Evolutionary conservation across 1,140 invertebrate species (phyloP).

Genomic region (Microplitis demolitor): DNA sequence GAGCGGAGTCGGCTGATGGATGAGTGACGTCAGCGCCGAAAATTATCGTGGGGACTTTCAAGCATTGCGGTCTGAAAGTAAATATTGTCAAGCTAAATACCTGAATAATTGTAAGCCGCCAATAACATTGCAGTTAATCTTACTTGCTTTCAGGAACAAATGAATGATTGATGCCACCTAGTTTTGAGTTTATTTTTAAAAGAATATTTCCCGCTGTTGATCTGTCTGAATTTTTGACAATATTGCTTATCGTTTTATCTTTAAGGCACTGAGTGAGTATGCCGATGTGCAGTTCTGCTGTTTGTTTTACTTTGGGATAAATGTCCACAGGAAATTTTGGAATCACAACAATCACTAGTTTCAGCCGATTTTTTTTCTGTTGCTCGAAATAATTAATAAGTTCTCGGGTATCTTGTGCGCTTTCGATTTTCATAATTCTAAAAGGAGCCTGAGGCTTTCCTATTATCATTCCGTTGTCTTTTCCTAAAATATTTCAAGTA

Average conservation of each 20-base stretch:
- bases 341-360: constrained; percentile 65
- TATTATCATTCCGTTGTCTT: too few species aligned
- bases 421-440: not conserved
- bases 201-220: constrained; percentile 74
- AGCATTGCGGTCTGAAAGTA: constrained; percentile 41
- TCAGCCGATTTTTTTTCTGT: constrained; percentile 33
- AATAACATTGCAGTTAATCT: too few species aligned
- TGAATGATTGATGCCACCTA: constrained; percentile 81
- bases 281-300: constrained; percentile 75
- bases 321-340: constrained; percentile 37
- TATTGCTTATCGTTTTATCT: constrained; percentile 58
- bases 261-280: constrained; percentile 85
- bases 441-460: not conserved
- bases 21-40: constrained; percentile 90
- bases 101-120: too few species aligned
- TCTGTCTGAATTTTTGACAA: constrained; percentile 44
- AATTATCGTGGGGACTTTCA: constrained; percentile 66
- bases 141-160: constrained; percentile 45
- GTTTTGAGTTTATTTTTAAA: constrained; percentile 84
- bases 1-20: constrained; percentile 71
- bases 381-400: constrained; percentile 32
- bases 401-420: constrained; percentile 10
- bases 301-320: constrained; percentile 68
- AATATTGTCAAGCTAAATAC: too few species aligned
- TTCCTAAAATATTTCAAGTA: not conserved